These are phyloP conservation scores for Acronicta psi DNA, from an alignment of 2,888 invertebrate species.

Conservation along the genomic window DNA sequence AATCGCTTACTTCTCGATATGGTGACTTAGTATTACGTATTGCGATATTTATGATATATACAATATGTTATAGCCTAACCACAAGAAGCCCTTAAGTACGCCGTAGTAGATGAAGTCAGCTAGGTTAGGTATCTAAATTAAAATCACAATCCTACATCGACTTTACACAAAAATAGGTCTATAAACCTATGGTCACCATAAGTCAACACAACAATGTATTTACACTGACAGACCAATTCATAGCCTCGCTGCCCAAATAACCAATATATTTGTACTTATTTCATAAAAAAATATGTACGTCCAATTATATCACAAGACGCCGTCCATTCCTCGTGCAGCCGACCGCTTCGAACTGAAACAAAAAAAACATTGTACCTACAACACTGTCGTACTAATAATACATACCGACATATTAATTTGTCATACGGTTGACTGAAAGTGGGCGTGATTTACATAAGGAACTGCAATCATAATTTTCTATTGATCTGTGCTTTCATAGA, in stretches of 20 bases:
- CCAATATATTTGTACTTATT: slow-evolving; percentile 85
- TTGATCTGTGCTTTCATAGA: slow-evolving; percentile 6
- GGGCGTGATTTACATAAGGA: slow-evolving; percentile 17
- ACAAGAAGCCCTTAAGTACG: slow-evolving; percentile 62
- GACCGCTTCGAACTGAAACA: slow-evolving; percentile 84
- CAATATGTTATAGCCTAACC: slow-evolving; percentile 58
- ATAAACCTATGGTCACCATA: slow-evolving; percentile 64
- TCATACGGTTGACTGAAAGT: slow-evolving; percentile 9
- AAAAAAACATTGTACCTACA: slow-evolving; percentile 53
- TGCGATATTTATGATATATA: slow-evolving; percentile 53
- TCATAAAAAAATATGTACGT: slow-evolving; percentile 87
- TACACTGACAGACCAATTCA: slow-evolving; percentile 76
- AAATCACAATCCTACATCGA: slow-evolving; percentile 72
- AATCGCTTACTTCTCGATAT: slow-evolving; percentile 49
- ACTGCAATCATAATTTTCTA: slow-evolving; percentile 29
- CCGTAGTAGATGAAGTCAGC: slow-evolving; percentile 51
- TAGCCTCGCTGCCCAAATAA: slow-evolving; percentile 69
- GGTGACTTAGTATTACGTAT: slow-evolving; percentile 55
- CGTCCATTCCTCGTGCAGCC: slow-evolving; percentile 76
- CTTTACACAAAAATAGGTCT: slow-evolving; percentile 80
- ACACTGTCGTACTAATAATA: slow-evolving; percentile 28
- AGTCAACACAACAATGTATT: slow-evolving; percentile 69
- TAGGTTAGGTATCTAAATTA: slow-evolving; percentile 57
- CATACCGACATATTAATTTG: slow-evolving; percentile 14
- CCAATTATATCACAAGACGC: slow-evolving; percentile 85